phyloP scores from a whole-genome alignment of 2,888 invertebrate genomes.

The Parasteatoda lunata region DNA sequence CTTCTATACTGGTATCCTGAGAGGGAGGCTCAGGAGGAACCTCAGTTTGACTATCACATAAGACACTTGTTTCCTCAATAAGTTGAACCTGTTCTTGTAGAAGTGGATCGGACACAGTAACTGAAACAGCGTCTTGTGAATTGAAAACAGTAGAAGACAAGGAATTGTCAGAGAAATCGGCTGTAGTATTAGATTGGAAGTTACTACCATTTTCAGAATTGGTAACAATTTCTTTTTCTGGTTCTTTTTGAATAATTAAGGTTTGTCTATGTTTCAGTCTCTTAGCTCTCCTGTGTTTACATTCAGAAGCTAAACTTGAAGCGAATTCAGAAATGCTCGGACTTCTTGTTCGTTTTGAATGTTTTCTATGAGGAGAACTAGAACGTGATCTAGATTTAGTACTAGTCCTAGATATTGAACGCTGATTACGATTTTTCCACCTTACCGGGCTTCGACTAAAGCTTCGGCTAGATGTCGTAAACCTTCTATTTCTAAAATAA shows the following conservation, averaged over 20 bases:
- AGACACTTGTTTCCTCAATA: constrained; percentile 45
- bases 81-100: constrained; percentile 16
- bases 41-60: constrained; percentile 45
- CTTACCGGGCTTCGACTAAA: constrained; percentile 57
- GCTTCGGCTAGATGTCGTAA: constrained; percentile 44
- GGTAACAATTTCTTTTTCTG: constrained; percentile 37
- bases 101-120: constrained; percentile 19
- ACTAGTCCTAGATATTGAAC: constrained; percentile 55
- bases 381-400: constrained; percentile 67
- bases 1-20: constrained; percentile 8
- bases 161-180: constrained; percentile 50
- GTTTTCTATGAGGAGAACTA: constrained; percentile 64
- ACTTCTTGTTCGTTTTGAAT: constrained; percentile 62
- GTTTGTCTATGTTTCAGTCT: constrained; percentile 37
- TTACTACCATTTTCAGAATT: constrained; percentile 79
- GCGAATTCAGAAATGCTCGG: constrained; percentile 72
- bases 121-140: constrained; percentile 35
- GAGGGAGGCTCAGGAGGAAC: constrained; percentile 6
- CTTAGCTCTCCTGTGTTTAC: constrained; percentile 73
- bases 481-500: constrained; percentile 36
- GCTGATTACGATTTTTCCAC: constrained; percentile 40
- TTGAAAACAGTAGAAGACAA: constrained; percentile 50
- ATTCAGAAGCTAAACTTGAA: constrained; percentile 74
- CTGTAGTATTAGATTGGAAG: neutral
- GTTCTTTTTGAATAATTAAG: constrained; percentile 41